phyloP scores from a whole-genome alignment of 2,113 vertebrate species.

The Ctenodactylus gundi region DNA sequence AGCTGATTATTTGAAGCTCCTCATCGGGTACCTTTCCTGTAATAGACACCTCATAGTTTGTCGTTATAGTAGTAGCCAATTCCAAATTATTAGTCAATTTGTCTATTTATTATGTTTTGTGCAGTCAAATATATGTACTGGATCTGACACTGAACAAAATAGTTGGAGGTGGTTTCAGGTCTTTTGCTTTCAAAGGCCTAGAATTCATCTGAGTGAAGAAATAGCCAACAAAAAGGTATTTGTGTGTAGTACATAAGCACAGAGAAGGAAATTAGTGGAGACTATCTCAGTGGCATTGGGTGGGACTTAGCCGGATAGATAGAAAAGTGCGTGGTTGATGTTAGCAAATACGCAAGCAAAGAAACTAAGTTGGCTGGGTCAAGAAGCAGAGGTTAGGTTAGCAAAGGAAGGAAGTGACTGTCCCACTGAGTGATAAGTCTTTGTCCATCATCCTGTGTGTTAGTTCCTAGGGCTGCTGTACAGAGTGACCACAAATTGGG shows the following conservation, averaged over 20 bases:
- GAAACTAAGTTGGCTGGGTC: neutral
- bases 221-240: neutral
- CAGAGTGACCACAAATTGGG: neutral
- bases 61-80: neutral
- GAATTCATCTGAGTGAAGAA: neutral
- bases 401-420: neutral
- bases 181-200: neutral
- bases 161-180: neutral
- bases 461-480: neutral
- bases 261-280: accelerated
- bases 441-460: neutral
- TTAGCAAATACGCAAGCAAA: neutral
- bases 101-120: neutral
- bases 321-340: neutral
- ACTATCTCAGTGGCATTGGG: neutral
- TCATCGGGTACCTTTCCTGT: neutral
- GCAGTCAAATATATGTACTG: neutral
- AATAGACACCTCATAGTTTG: neutral
- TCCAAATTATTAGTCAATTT: neutral
- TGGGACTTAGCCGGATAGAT: neutral
- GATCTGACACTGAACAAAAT: neutral
- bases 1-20: neutral
- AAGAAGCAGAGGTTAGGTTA: neutral
- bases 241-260: neutral
- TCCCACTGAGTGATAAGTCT: too few species aligned